These are phyloP conservation scores for Acrocephalus scirpaceus DNA, from an alignment of 2,797 vertebrate genomes.

Conservation along the genomic window DNA sequence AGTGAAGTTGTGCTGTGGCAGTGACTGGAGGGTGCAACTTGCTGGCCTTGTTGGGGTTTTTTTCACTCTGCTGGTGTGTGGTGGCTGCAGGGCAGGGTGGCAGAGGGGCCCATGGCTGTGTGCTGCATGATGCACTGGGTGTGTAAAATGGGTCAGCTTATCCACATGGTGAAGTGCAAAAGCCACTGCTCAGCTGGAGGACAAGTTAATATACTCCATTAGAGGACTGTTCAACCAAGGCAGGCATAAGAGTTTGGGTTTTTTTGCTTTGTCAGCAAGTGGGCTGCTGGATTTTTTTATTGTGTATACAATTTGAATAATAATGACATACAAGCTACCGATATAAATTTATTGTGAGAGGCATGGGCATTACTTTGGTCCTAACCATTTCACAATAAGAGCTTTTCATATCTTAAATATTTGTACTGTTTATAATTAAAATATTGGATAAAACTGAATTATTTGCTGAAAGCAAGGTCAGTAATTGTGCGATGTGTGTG, in stretches of 20 bases:
- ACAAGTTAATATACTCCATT: not conserved
- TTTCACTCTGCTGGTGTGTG: accelerated
- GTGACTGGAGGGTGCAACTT: not conserved
- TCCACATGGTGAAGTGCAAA: accelerated
- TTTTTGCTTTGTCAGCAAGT: not conserved
- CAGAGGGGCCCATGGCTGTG: accelerated
- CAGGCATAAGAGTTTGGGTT: not conserved
- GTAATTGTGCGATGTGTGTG: not conserved
- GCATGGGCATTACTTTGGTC: not conserved
- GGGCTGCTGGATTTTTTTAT: not conserved
- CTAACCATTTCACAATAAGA: not conserved
- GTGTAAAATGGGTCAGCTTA: not conserved
- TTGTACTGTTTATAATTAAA: slow-evolving; percentile 45
- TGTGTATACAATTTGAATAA: slow-evolving; percentile 1
- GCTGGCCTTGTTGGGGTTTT: not conserved
- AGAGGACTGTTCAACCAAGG: not conserved
- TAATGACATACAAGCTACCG: slow-evolving; percentile 4
- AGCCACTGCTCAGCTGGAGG: not conserved
- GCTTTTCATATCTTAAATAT: slow-evolving; percentile 1
- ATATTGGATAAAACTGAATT: not conserved
- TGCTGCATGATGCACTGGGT: accelerated
- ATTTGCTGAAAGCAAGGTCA: not conserved
- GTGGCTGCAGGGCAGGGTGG: not conserved
- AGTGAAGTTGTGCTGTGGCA: accelerated
- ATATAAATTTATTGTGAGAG: not conserved